phyloP scores from a whole-genome alignment of 2,797 vertebrate genomes.

The Peromyscus eremicus region DNA sequence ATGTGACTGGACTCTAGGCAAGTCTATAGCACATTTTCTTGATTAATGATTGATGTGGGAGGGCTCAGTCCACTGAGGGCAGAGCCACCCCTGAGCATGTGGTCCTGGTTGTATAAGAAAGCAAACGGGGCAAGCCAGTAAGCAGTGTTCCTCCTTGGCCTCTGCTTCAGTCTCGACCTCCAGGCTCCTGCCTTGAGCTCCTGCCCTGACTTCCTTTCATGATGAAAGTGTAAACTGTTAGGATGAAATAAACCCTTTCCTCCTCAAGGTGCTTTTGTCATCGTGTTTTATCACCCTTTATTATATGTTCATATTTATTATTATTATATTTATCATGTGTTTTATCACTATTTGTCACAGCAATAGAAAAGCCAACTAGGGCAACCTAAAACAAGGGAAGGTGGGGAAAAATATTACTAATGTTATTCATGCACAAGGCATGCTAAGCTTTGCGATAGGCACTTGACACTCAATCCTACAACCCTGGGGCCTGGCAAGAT shows the following conservation, averaged over 20 bases:
- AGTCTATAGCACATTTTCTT: not conserved
- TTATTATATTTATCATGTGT: too few species aligned
- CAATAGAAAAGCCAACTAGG: not conserved
- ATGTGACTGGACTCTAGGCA: not conserved
- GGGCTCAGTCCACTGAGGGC: not conserved
- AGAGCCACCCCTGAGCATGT: not conserved
- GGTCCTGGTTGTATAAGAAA: not conserved
- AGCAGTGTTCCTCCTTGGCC: not conserved
- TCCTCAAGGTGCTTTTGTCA: not conserved
- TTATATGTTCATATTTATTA: not conserved
- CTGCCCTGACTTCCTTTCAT: not conserved
- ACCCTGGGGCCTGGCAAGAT: not conserved
- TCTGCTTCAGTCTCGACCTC: not conserved
- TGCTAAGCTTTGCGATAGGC: not conserved
- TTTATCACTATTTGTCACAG: not conserved
- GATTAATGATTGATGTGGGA: not conserved
- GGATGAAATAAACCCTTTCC: not conserved
- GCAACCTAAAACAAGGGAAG: constrained; percentile 1
- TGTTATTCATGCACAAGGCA: not conserved
- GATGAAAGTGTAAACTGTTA: not conserved
- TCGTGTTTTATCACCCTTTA: not conserved
- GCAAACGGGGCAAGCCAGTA: not conserved
- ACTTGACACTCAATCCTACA: not conserved
- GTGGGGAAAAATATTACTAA: not conserved
- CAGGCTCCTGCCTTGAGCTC: not conserved